Percentiles rank a stretch among this genome's conserved stretches.
Evolutionary conservation across 2,113 vertebrate species (phyloP).

Genomic region (Paedocypris sp.): DNA sequence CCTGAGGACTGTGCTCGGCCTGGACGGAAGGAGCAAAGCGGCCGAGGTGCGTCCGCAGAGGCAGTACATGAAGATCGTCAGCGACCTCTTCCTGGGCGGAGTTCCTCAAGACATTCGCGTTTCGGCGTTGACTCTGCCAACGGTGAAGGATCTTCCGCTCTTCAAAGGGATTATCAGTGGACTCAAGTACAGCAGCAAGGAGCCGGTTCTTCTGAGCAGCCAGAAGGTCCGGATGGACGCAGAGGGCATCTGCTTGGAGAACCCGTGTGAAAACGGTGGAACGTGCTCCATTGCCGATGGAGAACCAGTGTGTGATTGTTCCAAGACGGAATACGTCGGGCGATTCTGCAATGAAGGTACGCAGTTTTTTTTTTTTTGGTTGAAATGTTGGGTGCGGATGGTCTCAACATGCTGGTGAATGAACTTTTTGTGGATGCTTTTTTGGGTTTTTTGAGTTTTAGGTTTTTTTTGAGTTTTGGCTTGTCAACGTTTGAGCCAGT

Average conservation of each 20-base stretch:
- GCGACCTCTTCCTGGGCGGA: constrained; percentile 90
- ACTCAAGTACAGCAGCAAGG: constrained; percentile 82
- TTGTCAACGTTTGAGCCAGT: too few relatives aligned
- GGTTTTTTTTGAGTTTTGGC: too few relatives aligned
- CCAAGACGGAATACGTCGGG: constrained; percentile 82
- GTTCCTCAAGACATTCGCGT: constrained; percentile 81
- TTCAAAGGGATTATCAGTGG: constrained; percentile 86
- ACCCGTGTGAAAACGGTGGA: constrained; percentile 91
- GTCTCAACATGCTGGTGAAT: too few relatives aligned
- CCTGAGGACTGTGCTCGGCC: constrained; percentile 72
- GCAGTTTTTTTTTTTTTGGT: background rate
- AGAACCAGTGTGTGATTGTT: constrained; percentile 83
- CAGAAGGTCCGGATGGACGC: constrained; percentile 75
- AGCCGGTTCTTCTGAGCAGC: constrained; percentile 79
- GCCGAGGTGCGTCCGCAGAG: constrained; percentile 77
- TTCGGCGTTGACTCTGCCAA: constrained; percentile 77
- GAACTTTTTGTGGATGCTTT: too few relatives aligned
- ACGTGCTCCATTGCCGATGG: constrained; percentile 82
- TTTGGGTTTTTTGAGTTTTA: too few relatives aligned
- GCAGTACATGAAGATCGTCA: constrained; percentile 91
- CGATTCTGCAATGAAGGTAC: constrained; percentile 92
- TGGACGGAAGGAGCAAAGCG: constrained; percentile 76
- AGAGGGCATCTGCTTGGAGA: constrained; percentile 79
- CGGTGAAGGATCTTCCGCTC: constrained; percentile 68
- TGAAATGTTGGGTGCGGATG: too few relatives aligned